Conservation (phyloP, 37 sponge, comb jelly and placozoan genomes). For the Amphimedon queenslandica region DNA sequence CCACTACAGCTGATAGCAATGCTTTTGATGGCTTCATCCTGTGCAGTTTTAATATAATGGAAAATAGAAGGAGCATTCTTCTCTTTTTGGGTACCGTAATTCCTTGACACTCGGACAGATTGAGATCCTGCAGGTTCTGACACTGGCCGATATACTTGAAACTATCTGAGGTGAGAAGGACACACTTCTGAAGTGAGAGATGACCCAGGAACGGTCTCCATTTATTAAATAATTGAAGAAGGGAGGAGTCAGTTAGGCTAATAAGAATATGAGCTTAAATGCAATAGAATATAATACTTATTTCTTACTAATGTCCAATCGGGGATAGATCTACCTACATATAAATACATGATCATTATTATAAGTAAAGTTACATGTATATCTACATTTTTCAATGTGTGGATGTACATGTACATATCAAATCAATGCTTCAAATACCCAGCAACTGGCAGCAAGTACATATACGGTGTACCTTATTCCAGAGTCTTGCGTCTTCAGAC, state of each 20-base stretch:
- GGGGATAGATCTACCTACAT: constrained; percentile 42
- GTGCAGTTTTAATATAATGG: constrained; percentile 5
- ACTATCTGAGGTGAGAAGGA: constrained; percentile 47
- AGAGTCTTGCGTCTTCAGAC: constrained; percentile 72
- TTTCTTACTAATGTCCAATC: constrained; percentile 22
- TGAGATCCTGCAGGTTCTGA: constrained; percentile 94
- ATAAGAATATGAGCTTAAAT: neutral
- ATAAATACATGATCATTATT: neutral
- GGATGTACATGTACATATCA: too few species aligned
- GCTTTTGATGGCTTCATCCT: constrained; percentile 68
- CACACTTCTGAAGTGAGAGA: constrained; percentile 78
- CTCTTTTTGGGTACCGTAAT: constrained; percentile 28
- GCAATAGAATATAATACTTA: neutral
- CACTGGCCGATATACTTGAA: constrained; percentile 80
- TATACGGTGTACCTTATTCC: constrained; percentile 90
- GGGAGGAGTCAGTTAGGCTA: constrained; percentile 55
- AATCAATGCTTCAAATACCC: too few species aligned
- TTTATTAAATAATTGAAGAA: constrained; percentile 56
- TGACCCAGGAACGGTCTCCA: constrained; percentile 84
- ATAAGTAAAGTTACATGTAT: too few species aligned
- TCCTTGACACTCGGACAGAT: constrained; percentile 72
- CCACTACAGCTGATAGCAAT: constrained; percentile 75
- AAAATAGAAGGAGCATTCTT: neutral
- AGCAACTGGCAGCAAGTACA: too few species aligned
- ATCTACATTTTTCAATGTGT: too few species aligned